Evolutionary conservation across 2,888 invertebrate genomes (phyloP), one percentile per base, ranked within the genome.

Genomic region (Pilophorus perplexus): DNA sequence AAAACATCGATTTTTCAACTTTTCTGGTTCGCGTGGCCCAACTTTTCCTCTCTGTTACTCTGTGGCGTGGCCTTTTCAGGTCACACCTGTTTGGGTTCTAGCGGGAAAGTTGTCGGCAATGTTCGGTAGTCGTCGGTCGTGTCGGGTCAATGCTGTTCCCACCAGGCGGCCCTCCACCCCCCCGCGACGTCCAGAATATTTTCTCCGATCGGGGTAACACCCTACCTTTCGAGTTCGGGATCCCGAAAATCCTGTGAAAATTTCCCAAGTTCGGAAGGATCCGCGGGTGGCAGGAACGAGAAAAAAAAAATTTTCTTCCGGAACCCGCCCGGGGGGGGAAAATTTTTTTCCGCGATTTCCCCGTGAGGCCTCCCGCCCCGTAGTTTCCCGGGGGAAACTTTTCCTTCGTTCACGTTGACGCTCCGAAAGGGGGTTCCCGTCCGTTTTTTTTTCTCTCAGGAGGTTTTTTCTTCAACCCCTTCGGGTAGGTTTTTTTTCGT

Each of bases 151-250:
- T 42, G 10, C 42, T 42, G 5, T 14, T 10, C 14, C 42, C 10
- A 10, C 5, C 42, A 5, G 42, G 14, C 42, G 42, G 16, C 10
- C 10, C n/a, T 14, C 5, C 14, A 5, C 42, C 42, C 42, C 14
- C 42, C 42, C 33, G 8, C 33, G 33, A 8, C 33, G 8, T 10
- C 10, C 33, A 33, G 33, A 33, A 33, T 33, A 33, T 33, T 33
- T 33, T 33, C 33, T 33, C 42, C 42, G 14, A 42, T 5, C 14
- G 42, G 42, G 42, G 42, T 42, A 42, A 42, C 42, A 42, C 42
- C 42, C 42, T 42, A 42, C 10, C 33, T 10, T 10, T 6, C 10
- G 33, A 33, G 33, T n/a, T n/a, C 33, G 33, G 12, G 12, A 33
- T 12, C 33, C 6, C 6, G 33, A 33, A 33, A 33, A 33, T 33